Conservation (phyloP, 2,797 vertebrate species). For the Catostomus latipinnis region DNA sequence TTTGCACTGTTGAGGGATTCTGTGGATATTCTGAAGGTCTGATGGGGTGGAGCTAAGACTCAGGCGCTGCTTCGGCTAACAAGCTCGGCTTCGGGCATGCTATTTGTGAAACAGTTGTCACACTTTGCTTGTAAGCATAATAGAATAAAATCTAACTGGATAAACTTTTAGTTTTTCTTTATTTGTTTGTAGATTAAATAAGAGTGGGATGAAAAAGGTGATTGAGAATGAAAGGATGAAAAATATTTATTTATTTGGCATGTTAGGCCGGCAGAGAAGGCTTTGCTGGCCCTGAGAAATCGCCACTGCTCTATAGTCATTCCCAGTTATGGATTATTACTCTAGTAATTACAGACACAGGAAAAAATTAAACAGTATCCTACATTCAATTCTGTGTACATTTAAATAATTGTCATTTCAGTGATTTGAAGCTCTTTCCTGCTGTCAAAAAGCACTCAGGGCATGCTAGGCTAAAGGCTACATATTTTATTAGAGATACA, state of each 20-base stretch:
- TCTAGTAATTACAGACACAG: slow-evolving; percentile 20
- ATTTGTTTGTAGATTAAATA: no score
- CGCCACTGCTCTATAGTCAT: not conserved
- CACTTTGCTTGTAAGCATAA: no score
- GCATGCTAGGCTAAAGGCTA: slow-evolving; percentile 48
- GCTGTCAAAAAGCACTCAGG: slow-evolving; percentile 61
- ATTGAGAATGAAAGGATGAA: not conserved
- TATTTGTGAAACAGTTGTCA: no score
- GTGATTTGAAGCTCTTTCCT: slow-evolving; percentile 41
- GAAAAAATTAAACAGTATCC: slow-evolving; percentile 28
- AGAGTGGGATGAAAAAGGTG: no score
- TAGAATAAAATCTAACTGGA: no score
- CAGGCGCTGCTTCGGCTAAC: no score
- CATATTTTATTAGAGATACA: slow-evolving; percentile 69
- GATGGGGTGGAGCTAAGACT: no score
- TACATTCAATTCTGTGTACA: slow-evolving; percentile 47
- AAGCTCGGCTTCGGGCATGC: no score
- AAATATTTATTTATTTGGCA: not conserved
- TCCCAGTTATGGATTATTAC: slow-evolving; percentile 30
- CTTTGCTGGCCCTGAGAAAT: not conserved
- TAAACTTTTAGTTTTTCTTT: no score
- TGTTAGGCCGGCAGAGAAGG: no score
- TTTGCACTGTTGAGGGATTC: no score
- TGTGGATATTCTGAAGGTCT: no score
- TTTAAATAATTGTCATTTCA: slow-evolving; percentile 55